Conservation (phyloP, 2,888 invertebrate genomes). For the Platerodrilus igneus region DNA sequence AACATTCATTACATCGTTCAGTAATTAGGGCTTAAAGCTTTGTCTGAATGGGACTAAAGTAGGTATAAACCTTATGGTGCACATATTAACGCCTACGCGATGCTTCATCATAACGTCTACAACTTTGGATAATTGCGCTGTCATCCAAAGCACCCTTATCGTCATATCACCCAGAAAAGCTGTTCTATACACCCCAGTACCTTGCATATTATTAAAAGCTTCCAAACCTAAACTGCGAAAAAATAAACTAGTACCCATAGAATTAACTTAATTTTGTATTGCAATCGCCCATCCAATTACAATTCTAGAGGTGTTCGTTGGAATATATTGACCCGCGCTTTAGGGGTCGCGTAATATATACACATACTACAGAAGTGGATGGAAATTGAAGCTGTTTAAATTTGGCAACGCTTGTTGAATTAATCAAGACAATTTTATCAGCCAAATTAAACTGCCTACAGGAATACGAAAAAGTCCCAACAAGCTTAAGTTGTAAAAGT, state of each 20-base stretch:
- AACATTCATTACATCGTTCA: conserved; percentile 23
- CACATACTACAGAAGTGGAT: conserved; percentile 15
- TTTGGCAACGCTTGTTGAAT: conserved; percentile 16
- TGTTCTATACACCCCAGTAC: too few relatives aligned
- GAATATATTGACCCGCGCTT: conserved; percentile 19
- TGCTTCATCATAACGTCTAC: conserved; percentile 14
- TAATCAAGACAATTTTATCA: conserved; percentile 12
- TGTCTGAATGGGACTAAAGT: conserved; percentile 15
- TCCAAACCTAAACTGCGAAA: neutral
- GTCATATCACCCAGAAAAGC: too few relatives aligned
- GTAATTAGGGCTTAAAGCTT: conserved; percentile 20
- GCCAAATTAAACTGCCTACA: too few relatives aligned
- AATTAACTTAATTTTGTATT: conserved; percentile 12
- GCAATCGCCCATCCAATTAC: conserved; percentile 15
- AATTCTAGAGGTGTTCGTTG: conserved; percentile 18
- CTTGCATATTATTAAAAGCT: too few relatives aligned
- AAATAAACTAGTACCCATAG: conserved; percentile 8
- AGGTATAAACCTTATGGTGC: conserved; percentile 14
- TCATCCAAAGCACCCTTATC: conserved; percentile 20
- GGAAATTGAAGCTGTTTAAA: conserved; percentile 17
- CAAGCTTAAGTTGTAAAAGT: too few relatives aligned
- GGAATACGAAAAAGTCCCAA: too few relatives aligned
- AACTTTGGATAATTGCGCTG: conserved; percentile 20
- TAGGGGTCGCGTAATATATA: conserved; percentile 14
- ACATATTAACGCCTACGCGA: conserved; percentile 19